A percentile compares a stretch with the other conserved stretches of the same genome.
These are phyloP conservation scores for Moxostoma hubbsi DNA, from an alignment of 2,797 vertebrate genomes.

Conservation along the genomic window DNA sequence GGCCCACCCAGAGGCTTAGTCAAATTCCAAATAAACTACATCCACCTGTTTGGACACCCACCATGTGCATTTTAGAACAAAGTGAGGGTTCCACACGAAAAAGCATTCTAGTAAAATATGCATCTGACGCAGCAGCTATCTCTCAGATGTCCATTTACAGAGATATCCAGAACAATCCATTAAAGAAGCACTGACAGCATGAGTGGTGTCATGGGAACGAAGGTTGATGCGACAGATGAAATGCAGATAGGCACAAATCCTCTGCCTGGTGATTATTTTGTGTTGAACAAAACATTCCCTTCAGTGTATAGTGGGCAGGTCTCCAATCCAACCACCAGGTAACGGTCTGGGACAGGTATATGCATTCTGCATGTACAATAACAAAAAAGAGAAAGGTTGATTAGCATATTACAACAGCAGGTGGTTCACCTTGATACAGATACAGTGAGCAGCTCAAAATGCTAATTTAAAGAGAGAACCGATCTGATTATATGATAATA, in stretches of 20 bases:
- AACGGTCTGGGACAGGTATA: slow-evolving; percentile 81
- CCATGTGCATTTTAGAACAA: slow-evolving; percentile 5
- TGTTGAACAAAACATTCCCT: slow-evolving; percentile 49
- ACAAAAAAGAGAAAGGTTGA: slow-evolving; percentile 52
- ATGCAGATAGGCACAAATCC: slow-evolving; percentile 45
- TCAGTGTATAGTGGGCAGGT: slow-evolving; percentile 78
- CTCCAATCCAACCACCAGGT: slow-evolving; percentile 81
- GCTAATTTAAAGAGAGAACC: slow-evolving; percentile 65
- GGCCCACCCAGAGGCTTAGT: neutral
- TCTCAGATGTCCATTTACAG: slow-evolving; percentile 14
- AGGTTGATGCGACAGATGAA: slow-evolving; percentile 32
- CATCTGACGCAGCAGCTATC: slow-evolving; percentile 3
- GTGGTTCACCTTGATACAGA: neutral
- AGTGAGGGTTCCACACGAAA: slow-evolving; percentile 28
- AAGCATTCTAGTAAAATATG: slow-evolving; percentile 33
- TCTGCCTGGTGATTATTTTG: slow-evolving; percentile 50
- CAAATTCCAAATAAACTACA: neutral
- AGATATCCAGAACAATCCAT: neutral
- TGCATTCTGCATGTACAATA: slow-evolving; percentile 72
- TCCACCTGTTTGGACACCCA: neutral
- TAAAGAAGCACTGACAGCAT: slow-evolving; percentile 1
- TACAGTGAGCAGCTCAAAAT: slow-evolving; percentile 20
- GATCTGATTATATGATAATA: slow-evolving; percentile 67
- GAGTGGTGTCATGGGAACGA: slow-evolving; percentile 36
- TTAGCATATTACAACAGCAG: slow-evolving; percentile 1